phyloP scores from a whole-genome alignment of 2,797 vertebrate genomes.

The Pogonophryne albipinna region DNA sequence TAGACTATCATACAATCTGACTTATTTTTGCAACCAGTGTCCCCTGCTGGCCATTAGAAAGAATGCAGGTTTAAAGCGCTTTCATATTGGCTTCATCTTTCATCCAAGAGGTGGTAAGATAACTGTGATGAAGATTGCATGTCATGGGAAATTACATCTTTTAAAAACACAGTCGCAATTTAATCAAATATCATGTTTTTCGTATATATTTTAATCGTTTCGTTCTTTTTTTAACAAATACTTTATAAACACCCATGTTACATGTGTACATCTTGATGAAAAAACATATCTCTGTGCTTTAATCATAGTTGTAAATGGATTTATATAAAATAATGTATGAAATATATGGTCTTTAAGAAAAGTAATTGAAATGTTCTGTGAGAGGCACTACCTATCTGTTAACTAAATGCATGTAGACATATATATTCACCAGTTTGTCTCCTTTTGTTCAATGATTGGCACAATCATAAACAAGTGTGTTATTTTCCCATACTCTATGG shows the following conservation, averaged over 20 bases:
- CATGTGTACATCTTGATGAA: conserved; percentile 51
- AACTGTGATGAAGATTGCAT: background rate
- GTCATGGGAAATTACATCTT: background rate
- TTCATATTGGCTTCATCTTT: too few relatives aligned
- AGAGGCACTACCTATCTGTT: too few relatives aligned
- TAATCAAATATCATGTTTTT: conserved; percentile 6
- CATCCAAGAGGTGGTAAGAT: background rate
- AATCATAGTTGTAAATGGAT: conserved; percentile 34
- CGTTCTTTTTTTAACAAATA: conserved; percentile 38
- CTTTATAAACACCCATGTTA: conserved; percentile 50
- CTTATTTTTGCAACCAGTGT: too few relatives aligned
- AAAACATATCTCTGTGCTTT: conserved; percentile 41
- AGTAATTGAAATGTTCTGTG: background rate
- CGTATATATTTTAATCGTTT: conserved; percentile 52
- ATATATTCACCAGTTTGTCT: conserved; percentile 27
- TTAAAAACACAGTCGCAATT: background rate
- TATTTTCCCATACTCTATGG: background rate
- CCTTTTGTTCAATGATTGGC: conserved; percentile 13
- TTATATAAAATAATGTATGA: conserved; percentile 14
- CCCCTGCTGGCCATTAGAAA: too few relatives aligned
- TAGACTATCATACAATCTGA: too few relatives aligned
- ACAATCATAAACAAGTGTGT: conserved; percentile 27
- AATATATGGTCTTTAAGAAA: background rate
- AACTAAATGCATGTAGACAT: conserved; percentile 7
- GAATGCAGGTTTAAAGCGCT: too few relatives aligned